A percentile compares a stretch with the other conserved stretches of the same genome.
Conservation (phyloP, 2,797 vertebrate genomes). For the Coccyzus lansbergi region DNA sequence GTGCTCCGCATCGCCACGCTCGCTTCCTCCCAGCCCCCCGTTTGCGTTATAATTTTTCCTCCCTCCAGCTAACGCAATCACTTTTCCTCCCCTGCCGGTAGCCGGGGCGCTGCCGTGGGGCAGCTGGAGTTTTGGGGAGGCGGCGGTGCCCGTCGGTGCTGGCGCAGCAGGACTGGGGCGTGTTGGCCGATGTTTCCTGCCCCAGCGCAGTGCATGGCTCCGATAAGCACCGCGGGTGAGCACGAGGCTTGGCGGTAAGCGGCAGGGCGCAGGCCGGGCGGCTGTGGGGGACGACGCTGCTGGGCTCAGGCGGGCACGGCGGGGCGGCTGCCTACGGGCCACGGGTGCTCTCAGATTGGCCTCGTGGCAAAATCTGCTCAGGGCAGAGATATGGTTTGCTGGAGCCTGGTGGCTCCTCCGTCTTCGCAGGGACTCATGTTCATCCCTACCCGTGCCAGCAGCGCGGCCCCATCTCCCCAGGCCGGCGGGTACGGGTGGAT, state of each 20-base stretch:
- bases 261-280: not conserved
- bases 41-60: not conserved
- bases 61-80: not conserved
- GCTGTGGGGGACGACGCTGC: not conserved
- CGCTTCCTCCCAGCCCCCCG: not conserved
- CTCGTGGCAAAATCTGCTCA: not conserved
- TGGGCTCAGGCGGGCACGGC: not conserved
- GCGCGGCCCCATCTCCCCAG: fast-evolving
- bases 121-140: not conserved
- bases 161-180: not conserved
- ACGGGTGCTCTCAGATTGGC: not conserved
- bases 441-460: fast-evolving
- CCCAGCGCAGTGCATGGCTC: not conserved
- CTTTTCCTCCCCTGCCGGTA: not conserved
- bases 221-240: constrained; percentile 46
- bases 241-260: not conserved
- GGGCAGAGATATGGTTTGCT: not conserved
- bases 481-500: not conserved
- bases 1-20: not conserved
- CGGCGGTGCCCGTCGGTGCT: not conserved
- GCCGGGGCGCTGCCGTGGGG: not conserved
- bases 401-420: not conserved
- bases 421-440: fast-evolving
- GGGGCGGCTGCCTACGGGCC: not conserved
- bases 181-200: constrained; percentile 61